These are phyloP conservation scores for Lanistes nyassanus DNA, from an alignment of 1,140 invertebrate genomes.

Conservation along the genomic window DNA sequence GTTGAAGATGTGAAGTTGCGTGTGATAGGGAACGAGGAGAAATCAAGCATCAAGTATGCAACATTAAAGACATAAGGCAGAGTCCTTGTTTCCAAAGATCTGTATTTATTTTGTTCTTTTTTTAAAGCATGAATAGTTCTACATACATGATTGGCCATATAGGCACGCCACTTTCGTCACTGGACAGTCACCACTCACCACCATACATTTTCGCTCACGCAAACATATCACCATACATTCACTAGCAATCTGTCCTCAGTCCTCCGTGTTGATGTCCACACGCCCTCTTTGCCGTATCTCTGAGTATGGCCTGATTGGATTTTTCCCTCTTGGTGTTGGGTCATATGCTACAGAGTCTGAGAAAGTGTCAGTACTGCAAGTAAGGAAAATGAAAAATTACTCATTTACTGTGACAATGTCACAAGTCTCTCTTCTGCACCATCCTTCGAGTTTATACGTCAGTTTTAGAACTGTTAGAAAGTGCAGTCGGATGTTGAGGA, in stretches of 20 bases:
- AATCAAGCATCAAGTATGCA: no score
- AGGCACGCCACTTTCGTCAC: no score
- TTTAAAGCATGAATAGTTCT: no score
- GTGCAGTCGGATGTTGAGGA: not conserved
- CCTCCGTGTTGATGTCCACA: no score
- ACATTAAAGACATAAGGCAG: no score
- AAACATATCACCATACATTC: not conserved
- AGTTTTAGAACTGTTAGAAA: not conserved
- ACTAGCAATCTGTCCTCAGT: no score
- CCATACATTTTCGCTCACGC: no score
- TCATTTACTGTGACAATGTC: not conserved
- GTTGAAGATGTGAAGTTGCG: no score
- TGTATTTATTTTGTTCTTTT: no score
- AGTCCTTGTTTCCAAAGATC: no score
- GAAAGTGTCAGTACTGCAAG: constrained; percentile 36
- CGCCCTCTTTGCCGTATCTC: not conserved
- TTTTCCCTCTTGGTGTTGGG: constrained; percentile 19
- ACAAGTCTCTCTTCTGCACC: not conserved
- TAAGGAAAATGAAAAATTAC: constrained; percentile 3
- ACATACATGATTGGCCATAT: no score
- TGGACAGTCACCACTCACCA: not conserved
- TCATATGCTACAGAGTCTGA: constrained; percentile 28
- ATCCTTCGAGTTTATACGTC: not conserved
- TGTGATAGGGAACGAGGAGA: no score
- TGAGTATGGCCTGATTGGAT: constrained; percentile 18